Conservation (phyloP, 2,797 vertebrate genomes). For the Coranthus polyacanthus region DNA sequence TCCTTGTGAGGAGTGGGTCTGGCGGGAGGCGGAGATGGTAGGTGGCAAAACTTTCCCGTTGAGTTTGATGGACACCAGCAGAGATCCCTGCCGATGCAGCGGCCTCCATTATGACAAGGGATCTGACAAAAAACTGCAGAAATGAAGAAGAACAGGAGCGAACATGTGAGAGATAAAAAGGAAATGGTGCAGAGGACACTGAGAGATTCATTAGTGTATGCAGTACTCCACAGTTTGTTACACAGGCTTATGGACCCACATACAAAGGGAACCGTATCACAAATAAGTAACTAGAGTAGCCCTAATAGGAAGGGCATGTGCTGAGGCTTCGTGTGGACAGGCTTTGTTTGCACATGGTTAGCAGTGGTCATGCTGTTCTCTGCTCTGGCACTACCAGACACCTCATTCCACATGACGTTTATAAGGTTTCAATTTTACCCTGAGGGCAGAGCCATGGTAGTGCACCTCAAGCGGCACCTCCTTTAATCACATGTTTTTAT, state of each 20-base stretch:
- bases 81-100: slow-evolving; percentile 91
- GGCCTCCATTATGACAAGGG: slow-evolving; percentile 93
- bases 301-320: slow-evolving; percentile 57
- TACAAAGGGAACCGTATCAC: slow-evolving; percentile 27
- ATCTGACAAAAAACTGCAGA: slow-evolving; percentile 97
- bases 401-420: slow-evolving; percentile 52
- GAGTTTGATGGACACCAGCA: slow-evolving; percentile 96
- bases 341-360: slow-evolving; percentile 61
- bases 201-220: slow-evolving; percentile 28
- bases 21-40: slow-evolving; percentile 81
- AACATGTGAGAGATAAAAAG: background rate
- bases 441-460: slow-evolving; percentile 29
- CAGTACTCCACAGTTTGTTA: slow-evolving; percentile 53
- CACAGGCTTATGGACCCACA: slow-evolving; percentile 55
- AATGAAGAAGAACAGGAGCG: background rate
- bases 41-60: slow-evolving; percentile 95
- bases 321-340: slow-evolving; percentile 47
- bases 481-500: slow-evolving; percentile 39
- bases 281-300: slow-evolving; percentile 63
- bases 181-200: slow-evolving; percentile 13
- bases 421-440: slow-evolving; percentile 55
- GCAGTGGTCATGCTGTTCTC: slow-evolving; percentile 48
- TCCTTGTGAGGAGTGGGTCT: slow-evolving; percentile 74
- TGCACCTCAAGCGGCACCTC: slow-evolving; percentile 32
- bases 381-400: slow-evolving; percentile 32